Percentiles rank a stretch among this genome's conserved stretches.
phyloP scores from a whole-genome alignment of 2,888 invertebrate genomes.

The Actias luna region DNA sequence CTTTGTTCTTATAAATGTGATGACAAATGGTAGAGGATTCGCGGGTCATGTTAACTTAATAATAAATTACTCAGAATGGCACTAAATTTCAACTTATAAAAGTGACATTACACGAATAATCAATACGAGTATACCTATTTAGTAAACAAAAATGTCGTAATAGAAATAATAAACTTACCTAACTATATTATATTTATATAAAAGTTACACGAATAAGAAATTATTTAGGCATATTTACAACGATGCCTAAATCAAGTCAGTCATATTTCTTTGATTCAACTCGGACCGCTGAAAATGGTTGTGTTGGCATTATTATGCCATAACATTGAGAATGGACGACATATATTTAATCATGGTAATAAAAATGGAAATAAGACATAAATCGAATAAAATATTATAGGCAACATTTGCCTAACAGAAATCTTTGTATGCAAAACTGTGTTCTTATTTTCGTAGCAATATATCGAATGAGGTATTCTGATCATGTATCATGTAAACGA shows the following conservation, averaged over 20 bases:
- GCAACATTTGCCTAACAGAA: not conserved
- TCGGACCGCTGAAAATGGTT: not conserved
- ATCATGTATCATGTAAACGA: too few relatives aligned
- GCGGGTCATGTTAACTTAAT: constrained; percentile 11
- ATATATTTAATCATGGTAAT: not conserved
- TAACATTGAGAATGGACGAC: not conserved
- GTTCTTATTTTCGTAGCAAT: not conserved
- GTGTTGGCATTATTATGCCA: not conserved
- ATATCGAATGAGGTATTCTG: too few relatives aligned
- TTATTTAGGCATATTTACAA: constrained; percentile 66
- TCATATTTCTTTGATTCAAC: constrained; percentile 55
- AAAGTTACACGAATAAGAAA: constrained; percentile 59
- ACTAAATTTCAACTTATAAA: constrained; percentile 18
- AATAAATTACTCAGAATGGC: constrained; percentile 19
- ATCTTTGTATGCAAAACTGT: not conserved
- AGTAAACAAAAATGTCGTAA: constrained; percentile 9
- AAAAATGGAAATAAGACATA: constrained; percentile 5
- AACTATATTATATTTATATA: constrained; percentile 45
- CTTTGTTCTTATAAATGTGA: not conserved
- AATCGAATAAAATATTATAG: not conserved
- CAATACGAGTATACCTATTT: not conserved
- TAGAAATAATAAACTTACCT: constrained; percentile 31
- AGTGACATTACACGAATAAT: constrained; percentile 12
- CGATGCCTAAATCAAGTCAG: constrained; percentile 69
- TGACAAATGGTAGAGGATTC: constrained; percentile 6